phyloP scores from a whole-genome alignment of 2,113 vertebrate species.

The Myiozetetes cayanensis region DNA sequence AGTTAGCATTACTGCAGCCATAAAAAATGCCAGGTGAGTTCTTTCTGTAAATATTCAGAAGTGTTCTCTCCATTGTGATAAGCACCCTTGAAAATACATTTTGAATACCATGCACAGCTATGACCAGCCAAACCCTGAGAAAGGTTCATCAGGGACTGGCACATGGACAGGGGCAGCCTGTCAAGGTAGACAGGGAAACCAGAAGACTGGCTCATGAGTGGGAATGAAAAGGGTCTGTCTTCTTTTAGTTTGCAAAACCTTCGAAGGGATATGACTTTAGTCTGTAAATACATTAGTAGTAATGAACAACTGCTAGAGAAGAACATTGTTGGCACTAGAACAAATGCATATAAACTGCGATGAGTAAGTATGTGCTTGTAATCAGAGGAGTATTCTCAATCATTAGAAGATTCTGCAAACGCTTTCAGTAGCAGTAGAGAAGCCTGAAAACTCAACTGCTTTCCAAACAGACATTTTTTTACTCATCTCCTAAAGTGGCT shows the following conservation, averaged over 20 bases:
- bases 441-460: background rate
- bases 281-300: background rate
- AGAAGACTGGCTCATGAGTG: background rate
- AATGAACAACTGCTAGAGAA: background rate
- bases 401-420: background rate
- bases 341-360: background rate
- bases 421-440: background rate
- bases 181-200: background rate
- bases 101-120: background rate
- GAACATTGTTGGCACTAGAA: background rate
- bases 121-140: background rate
- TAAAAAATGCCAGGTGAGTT: background rate
- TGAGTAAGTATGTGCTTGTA: background rate
- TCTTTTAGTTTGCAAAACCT: background rate
- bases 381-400: background rate
- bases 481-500: background rate
- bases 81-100: background rate
- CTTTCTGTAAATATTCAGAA: background rate
- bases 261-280: background rate
- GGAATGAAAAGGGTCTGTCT: background rate
- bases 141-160: background rate
- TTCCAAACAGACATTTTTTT: background rate
- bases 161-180: background rate
- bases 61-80: accelerated
- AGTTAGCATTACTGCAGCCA: background rate